These are phyloP conservation scores for Hirtodrosophila cameraria DNA, from an alignment of 2,888 invertebrate species.

Conservation along the genomic window DNA sequence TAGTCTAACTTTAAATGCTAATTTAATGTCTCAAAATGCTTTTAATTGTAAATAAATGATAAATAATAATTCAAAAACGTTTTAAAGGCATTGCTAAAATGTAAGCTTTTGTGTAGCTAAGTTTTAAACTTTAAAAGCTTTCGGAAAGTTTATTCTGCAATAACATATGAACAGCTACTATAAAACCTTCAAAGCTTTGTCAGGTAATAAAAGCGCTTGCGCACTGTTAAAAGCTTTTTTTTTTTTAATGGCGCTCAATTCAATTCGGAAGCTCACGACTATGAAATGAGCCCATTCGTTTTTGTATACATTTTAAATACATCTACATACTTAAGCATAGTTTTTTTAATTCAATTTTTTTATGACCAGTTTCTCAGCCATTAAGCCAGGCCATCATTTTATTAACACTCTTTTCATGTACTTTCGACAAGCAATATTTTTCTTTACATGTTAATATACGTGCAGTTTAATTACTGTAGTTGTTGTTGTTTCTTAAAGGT, in stretches of 20 bases:
- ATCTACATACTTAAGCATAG: not conserved
- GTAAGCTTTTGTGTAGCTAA: not conserved
- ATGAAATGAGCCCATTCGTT: not conserved
- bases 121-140: not conserved
- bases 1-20: constrained; percentile 52
- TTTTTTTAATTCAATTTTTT: constrained; percentile 18
- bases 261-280: not conserved
- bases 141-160: no score
- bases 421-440: constrained; percentile 1
- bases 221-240: constrained; percentile 16
- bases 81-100: not conserved
- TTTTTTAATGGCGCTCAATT: constrained; percentile 8
- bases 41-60: constrained; percentile 73
- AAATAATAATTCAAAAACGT: not conserved
- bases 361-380: constrained; percentile 38
- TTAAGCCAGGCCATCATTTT: constrained; percentile 20
- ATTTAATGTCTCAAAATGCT: constrained; percentile 66
- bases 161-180: not conserved
- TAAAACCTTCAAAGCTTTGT: not conserved
- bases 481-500: constrained; percentile 65
- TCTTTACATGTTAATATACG: constrained; percentile 29
- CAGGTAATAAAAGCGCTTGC: not conserved
- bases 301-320: not conserved
- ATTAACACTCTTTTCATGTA: constrained; percentile 31
- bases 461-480: constrained; percentile 19